Conservation (phyloP, 2,113 vertebrate species). For the Gavia stellata region DNA sequence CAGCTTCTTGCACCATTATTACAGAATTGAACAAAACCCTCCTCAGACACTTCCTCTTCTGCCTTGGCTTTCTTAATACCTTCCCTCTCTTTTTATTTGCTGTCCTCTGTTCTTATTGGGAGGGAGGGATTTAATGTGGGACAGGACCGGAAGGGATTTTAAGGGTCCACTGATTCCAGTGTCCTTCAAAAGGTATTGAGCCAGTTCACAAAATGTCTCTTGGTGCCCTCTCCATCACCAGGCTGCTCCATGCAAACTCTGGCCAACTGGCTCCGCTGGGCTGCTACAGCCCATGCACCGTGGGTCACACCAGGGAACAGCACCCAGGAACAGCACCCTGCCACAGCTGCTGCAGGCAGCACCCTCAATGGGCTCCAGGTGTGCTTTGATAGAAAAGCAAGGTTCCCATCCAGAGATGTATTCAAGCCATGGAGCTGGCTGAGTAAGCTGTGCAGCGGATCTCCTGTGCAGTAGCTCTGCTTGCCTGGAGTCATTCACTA, state of each 20-base stretch:
- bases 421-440: not conserved
- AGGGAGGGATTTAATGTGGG: not conserved
- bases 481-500: not conserved
- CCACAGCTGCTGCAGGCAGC: not conserved
- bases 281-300: fast-evolving
- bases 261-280: not conserved
- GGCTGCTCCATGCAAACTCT: not conserved
- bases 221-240: not conserved
- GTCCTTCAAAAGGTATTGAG: not conserved
- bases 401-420: not conserved
- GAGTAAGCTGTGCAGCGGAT: not conserved
- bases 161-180: not conserved
- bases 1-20: not conserved
- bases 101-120: not conserved
- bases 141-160: not conserved
- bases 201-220: not conserved
- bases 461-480: not conserved
- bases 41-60: not conserved
- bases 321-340: not conserved
- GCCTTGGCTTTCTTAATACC: not conserved
- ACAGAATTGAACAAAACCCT: not conserved
- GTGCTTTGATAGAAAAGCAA: not conserved
- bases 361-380: fast-evolving
- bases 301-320: not conserved
- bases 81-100: not conserved